Evolutionary conservation across 1,140 invertebrate genomes (phyloP), one percentile per base, ranked within the genome.

Genomic region (Halictus rubicundus): DNA sequence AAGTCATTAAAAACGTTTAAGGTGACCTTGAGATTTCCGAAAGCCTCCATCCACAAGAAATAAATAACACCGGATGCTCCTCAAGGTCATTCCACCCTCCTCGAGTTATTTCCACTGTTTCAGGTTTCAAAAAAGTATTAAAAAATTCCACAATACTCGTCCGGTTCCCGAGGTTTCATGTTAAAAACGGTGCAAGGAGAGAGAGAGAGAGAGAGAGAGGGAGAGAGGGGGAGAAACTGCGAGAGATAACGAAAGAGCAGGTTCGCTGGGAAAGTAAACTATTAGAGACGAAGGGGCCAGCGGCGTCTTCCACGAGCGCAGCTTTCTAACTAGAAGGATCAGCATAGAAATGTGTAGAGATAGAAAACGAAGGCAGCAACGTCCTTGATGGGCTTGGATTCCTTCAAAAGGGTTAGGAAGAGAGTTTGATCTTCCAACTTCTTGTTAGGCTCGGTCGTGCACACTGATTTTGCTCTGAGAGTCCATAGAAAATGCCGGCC

Each of bases 341-440:
- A 21, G 14, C 27, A 32, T 63, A 63, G 60, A 37, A 63, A 9
- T 16, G 60, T 63, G 19, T 32, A 37, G 60, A 16, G 9, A 21
- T 21, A 37, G 60, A 19, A 63, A 63, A 63, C 60, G 60, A 63
- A 63, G 60, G 27, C 27, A 63, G 6, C 60, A 25, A 37, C 27
- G 27, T 37, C 60, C 32, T 63, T 19, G 60, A 63, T 19, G 60
- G 60, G 19, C 27, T 63, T 7, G 60, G 19, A 63, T 63, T 63
- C 27, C 27, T 37, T 63, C 27, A 63, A 63, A 63, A 63, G 60
- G 27, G 60, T 19, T 63, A 37, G 60, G 27, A 63, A 37, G 27
- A 37, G 27, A 63, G 60, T 63, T 63, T 63, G 60, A 63, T 63
- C 60, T 63, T 57, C 60, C 27, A 37, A 63, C 14, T 63, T 63